These are phyloP conservation scores for Sialia sialis DNA, from an alignment of 2,113 vertebrate species.

Conservation along the genomic window DNA sequence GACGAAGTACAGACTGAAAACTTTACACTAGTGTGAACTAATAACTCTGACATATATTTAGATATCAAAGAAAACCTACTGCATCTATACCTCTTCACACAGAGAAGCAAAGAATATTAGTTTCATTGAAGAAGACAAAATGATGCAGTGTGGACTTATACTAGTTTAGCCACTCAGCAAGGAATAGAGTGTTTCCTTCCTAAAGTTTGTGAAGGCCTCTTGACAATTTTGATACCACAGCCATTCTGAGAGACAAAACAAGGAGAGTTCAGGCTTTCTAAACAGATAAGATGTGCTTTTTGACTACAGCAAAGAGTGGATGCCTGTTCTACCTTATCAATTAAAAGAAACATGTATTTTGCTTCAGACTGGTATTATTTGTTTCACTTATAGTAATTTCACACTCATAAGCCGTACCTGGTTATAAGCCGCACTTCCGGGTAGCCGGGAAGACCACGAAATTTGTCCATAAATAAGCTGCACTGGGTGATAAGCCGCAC, in stretches of 20 bases:
- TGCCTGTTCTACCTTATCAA: not conserved
- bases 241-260: not conserved
- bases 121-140: not conserved
- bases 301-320: not conserved
- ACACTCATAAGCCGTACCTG: too few relatives aligned
- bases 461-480: too few relatives aligned
- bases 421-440: too few relatives aligned
- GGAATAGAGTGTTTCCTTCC: not conserved
- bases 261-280: not conserved
- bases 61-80: not conserved
- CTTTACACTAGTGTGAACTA: not conserved
- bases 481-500: too few relatives aligned
- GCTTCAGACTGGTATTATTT: not conserved
- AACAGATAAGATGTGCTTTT: not conserved
- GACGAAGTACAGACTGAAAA: not conserved
- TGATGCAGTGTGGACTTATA: not conserved
- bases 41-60: not conserved
- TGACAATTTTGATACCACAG: not conserved
- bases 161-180: not conserved
- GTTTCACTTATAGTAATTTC: too few relatives aligned
- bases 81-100: not conserved
- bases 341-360: not conserved
- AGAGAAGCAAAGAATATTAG: not conserved
- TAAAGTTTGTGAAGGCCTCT: not conserved
- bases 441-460: too few relatives aligned